phyloP scores from a whole-genome alignment of 2,113 vertebrate species.

The Oryctolagus cuniculus region mOryCun1.1 NC_091443.1:111062501-111063000 shows the following conservation, averaged over 20 bases:
- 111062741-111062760: slow-evolving; percentile 9
- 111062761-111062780: slow-evolving; percentile 56
- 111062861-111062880: no score
- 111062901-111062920: no score
- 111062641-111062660: slow-evolving; percentile 25
- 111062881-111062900: no score
- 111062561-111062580: slow-evolving; percentile 25
- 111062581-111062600: slow-evolving; percentile 32
- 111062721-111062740: not conserved
- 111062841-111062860: no score
- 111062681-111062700: slow-evolving; percentile 29
- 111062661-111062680: slow-evolving; percentile 2
- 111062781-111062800: not conserved
- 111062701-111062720: slow-evolving; percentile 6
- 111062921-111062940: no score
- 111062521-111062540: not conserved
- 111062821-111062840: no score
- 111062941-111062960: no score
- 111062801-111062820: no score
- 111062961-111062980: no score
- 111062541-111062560: slow-evolving; percentile 20
- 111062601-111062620: not conserved
- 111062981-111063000: no score
- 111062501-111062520: not conserved
- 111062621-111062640: slow-evolving; percentile 19